A percentile compares a stretch with the other conserved stretches of the same genome.
These are phyloP conservation scores for Drosophila oshimai DNA, from an alignment of 1,140 invertebrate genomes.

Conservation along the genomic window DNA sequence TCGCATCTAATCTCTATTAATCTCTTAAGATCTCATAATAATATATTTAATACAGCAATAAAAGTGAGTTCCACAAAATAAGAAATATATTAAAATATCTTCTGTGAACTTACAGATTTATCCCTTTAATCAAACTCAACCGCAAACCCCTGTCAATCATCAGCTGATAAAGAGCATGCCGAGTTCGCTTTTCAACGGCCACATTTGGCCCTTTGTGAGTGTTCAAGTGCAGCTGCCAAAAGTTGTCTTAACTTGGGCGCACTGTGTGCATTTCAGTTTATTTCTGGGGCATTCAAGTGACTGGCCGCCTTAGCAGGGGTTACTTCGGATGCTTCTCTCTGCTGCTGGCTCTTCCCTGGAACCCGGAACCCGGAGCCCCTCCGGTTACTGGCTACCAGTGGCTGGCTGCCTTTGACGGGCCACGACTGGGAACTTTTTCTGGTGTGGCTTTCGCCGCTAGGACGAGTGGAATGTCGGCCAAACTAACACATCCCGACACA, in stretches of 20 bases:
- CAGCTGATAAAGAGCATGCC: conserved; percentile 23
- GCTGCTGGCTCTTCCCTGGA: neutral
- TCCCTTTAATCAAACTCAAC: neutral
- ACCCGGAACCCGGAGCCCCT: neutral
- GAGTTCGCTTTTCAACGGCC: conserved; percentile 6
- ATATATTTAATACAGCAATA: too few relatives aligned
- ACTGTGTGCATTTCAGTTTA: conserved; percentile 77
- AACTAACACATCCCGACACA: conserved; percentile 76
- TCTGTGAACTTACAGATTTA: neutral
- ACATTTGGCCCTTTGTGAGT: conserved; percentile 19
- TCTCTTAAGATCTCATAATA: too few relatives aligned
- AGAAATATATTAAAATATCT: too few relatives aligned
- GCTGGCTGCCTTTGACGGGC: conserved; percentile 51
- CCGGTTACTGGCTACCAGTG: neutral
- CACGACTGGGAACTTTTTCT: conserved; percentile 45
- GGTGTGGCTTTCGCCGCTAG: conserved; percentile 41
- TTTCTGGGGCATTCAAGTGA: conserved; percentile 69
- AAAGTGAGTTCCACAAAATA: too few relatives aligned
- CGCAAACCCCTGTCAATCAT: neutral
- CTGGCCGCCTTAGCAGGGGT: conserved; percentile 59
- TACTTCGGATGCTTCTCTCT: conserved; percentile 11
- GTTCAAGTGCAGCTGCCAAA: conserved; percentile 64
- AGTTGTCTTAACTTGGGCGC: conserved; percentile 52
- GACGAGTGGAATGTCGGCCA: conserved; percentile 63
- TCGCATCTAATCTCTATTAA: too few relatives aligned